Conservation (phyloP, 2,113 vertebrate species). For the Nanorana parkeri region DNA sequence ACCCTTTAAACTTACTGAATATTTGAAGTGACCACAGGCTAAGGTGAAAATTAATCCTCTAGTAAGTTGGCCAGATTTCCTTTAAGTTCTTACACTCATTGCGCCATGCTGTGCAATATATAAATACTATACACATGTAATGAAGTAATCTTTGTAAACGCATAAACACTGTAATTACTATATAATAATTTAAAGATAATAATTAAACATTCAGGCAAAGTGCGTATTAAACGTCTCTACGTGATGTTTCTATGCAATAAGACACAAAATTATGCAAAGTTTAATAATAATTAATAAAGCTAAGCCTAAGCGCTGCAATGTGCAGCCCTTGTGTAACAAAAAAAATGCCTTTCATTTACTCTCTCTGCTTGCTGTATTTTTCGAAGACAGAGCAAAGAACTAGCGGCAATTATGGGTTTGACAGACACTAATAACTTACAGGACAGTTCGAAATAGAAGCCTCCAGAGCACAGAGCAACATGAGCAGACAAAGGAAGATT, state of each 20-base stretch:
- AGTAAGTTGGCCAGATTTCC: too few species aligned
- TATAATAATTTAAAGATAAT: neutral
- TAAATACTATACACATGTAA: neutral
- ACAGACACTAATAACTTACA: conserved; percentile 57
- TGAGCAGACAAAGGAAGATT: conserved; percentile 46
- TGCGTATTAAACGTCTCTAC: conserved; percentile 17
- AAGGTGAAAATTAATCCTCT: too few species aligned
- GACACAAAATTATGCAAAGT: conserved; percentile 48
- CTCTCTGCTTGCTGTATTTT: conserved; percentile 53
- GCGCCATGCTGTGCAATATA: neutral
- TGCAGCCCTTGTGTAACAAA: conserved; percentile 37
- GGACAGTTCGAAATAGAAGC: conserved; percentile 60
- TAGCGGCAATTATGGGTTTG: conserved; percentile 60
- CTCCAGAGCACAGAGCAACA: conserved; percentile 56
- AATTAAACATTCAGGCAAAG: conserved; percentile 18
- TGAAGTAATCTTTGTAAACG: too few species aligned
- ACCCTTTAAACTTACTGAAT: too few species aligned
- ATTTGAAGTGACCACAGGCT: too few species aligned
- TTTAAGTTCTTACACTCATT: neutral
- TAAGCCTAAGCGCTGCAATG: conserved; percentile 41
- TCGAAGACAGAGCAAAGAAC: conserved; percentile 44
- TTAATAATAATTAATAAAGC: conserved; percentile 45
- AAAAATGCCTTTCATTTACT: conserved; percentile 56
- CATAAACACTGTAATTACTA: neutral
- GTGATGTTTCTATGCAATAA: conserved; percentile 38